Conservation (phyloP, 64 coral and sea anemone species). For the Astreopora myriophthalma region DNA sequence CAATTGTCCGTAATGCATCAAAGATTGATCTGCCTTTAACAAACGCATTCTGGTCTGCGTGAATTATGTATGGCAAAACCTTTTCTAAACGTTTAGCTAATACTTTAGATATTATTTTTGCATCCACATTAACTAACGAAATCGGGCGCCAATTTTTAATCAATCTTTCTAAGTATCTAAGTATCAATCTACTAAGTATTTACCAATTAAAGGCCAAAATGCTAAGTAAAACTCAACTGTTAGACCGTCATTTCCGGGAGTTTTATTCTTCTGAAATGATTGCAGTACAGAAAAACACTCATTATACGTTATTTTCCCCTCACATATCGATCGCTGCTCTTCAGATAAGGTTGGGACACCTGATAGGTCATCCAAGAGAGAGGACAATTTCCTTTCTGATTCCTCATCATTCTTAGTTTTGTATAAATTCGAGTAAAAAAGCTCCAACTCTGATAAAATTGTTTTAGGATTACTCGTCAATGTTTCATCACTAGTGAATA, state of each 20-base stretch:
- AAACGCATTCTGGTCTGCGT: neutral
- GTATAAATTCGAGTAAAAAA: neutral
- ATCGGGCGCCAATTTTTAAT: neutral
- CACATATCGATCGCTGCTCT: neutral
- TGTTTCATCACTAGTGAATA: neutral
- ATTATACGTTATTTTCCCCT: neutral
- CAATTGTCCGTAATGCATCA: neutral
- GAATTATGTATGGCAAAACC: neutral
- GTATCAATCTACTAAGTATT: neutral
- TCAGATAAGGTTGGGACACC: neutral
- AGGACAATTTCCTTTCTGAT: neutral
- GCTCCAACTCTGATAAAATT: neutral
- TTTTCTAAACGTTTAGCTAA: neutral
- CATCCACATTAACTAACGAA: slow-evolving; percentile 3
- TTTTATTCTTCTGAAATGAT: neutral
- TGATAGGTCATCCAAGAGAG: neutral
- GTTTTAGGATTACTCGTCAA: neutral
- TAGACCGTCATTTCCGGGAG: slow-evolving; percentile 32
- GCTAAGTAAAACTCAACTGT: slow-evolving; percentile 44
- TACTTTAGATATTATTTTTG: neutral
- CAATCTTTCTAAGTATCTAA: neutral
- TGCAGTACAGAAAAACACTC: neutral
- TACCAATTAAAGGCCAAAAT: slow-evolving; percentile 34
- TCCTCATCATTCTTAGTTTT: neutral
- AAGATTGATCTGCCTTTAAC: neutral